Evolutionary conservation across 2,888 invertebrate species (phyloP), one percentile per base, ranked within the genome.

Genomic region (Linnaemya tessellans): DNA sequence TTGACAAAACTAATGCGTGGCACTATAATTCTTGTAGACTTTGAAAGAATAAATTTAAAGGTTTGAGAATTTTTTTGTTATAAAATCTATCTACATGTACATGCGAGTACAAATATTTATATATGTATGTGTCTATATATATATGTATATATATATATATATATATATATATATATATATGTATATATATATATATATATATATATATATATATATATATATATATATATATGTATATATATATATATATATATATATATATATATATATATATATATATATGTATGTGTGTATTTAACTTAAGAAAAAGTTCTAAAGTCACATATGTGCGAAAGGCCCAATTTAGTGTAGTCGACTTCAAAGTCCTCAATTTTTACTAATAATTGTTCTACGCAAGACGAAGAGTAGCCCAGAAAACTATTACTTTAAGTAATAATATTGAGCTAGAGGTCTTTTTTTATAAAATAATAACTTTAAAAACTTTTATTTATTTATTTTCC

Each of bases 1-100:
- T 56, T 71, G 30, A 30, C 1, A 22, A 49, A 73, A 38, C 25
- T 62, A 62, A 70, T 65, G 25, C 62, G 46, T 64, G 54, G 35
- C 54, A 25, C 7, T 54, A 20, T 22, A 22, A 25, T 22, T 25
- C 54, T 65, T 25, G n/a, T 20, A 20, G 35, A 41, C 41, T 41
- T n/a, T 54, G 22, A 10, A 20, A 49, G 20, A 35, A 35, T 7
- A 60, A 30, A 38, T 71, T 71, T 11, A 43, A 25, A 58, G 18
- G 13, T 58, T 58, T 58, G 25, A 10, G 9, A 15, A n/a, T 25
- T 46, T 60, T 25, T 15, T 56, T 56, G 3, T 35, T 38, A 13
- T 11, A 25, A 38, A 38, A 38, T 9, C 38, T 38, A 38, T 38
- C 7, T 38, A 30, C 30, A 30, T 5, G 5, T 5, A 30, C 30